Percentiles rank a stretch among this genome's conserved stretches.
These are phyloP conservation scores for Aphrocallistes beatrix DNA, from an alignment of 37 sponge, comb jelly and placozoan genomes.

Conservation along the genomic window DNA sequence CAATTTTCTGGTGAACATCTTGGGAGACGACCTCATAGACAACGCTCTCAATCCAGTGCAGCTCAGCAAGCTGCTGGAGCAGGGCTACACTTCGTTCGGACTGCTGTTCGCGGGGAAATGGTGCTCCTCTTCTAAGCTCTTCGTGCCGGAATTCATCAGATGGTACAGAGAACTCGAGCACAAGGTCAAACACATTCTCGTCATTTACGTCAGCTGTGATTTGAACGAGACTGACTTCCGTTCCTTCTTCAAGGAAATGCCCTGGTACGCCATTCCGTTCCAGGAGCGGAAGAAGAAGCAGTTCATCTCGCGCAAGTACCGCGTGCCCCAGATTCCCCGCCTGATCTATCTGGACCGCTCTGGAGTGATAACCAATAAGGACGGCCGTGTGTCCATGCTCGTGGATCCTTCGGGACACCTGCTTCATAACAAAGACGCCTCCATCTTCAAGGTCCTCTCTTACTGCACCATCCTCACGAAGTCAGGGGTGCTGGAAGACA, in stretches of 20 bases:
- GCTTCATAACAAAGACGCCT: not conserved
- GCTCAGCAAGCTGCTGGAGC: not conserved
- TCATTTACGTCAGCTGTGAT: constrained; percentile 10
- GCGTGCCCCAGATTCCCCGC: constrained; percentile 17
- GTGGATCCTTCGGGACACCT: not conserved
- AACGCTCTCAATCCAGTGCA: not conserved
- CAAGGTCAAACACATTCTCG: not conserved
- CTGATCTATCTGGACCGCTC: not conserved
- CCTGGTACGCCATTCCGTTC: constrained; percentile 8
- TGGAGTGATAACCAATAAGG: not conserved
- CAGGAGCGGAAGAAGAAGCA: not conserved
- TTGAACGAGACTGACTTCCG: not conserved
- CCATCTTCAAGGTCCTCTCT: not conserved
- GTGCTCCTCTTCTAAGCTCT: constrained; percentile 7
- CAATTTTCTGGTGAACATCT: not conserved
- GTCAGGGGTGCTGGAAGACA: not conserved
- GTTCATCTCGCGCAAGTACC: not conserved
- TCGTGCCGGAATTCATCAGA: not conserved
- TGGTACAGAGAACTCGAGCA: not conserved
- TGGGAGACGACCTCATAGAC: not conserved
- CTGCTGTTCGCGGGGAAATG: not conserved
- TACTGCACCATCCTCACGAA: not conserved
- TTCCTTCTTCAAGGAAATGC: not conserved
- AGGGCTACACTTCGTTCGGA: not conserved
- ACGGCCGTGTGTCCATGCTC: not conserved